These are phyloP conservation scores for Cordilura impudica DNA, from an alignment of 2,888 invertebrate genomes.

Conservation along the genomic window DNA sequence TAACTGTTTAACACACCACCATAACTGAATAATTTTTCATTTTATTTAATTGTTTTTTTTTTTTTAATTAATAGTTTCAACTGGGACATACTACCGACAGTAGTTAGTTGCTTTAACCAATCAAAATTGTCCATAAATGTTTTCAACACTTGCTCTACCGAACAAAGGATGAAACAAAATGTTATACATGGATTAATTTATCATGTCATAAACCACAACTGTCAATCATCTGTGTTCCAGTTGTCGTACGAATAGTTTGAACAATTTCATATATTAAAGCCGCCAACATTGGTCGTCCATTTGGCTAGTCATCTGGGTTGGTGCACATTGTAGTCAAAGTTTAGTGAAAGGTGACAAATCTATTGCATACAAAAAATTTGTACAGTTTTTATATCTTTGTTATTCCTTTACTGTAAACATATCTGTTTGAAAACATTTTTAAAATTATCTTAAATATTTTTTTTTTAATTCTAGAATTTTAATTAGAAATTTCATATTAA, in stretches of 20 bases:
- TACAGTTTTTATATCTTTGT: no score
- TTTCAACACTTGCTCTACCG: slow-evolving; percentile 2
- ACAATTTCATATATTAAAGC: neutral
- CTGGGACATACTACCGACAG: no score
- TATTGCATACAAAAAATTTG: no score
- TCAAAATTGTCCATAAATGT: slow-evolving; percentile 13
- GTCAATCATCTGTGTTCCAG: neutral
- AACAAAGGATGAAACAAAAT: neutral
- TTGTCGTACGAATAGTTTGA: neutral
- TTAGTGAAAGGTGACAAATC: neutral
- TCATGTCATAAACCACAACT: neutral
- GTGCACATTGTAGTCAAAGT: neutral
- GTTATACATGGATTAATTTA: neutral
- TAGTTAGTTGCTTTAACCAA: neutral
- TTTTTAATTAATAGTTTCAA: neutral
- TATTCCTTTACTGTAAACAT: no score
- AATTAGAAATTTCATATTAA: no score
- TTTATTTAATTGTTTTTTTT: neutral
- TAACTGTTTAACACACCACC: no score
- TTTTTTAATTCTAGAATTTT: no score
- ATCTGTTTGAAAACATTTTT: no score
- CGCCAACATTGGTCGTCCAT: neutral
- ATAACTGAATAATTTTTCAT: neutral
- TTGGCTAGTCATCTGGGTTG: neutral
- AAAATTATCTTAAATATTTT: no score